A percentile compares a stretch with the other conserved stretches of the same genome.
These are phyloP conservation scores for Coboldia fuscipes DNA, from an alignment of 1,140 invertebrate species.

Conservation along the genomic window DNA sequence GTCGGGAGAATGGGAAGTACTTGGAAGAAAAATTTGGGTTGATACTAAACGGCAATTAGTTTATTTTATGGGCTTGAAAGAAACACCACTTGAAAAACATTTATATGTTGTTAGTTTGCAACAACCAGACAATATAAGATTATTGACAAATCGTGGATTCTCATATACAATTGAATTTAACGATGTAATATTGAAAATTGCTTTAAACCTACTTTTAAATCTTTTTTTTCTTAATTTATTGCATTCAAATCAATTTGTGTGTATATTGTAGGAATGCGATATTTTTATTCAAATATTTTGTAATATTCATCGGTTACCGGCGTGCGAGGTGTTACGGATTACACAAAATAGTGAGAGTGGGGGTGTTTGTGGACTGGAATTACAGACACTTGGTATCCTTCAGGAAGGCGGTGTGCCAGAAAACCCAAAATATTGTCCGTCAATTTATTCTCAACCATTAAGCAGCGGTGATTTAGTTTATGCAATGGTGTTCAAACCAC, in stretches of 20 bases:
- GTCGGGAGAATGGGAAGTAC: slow-evolving; percentile 62
- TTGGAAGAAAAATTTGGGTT: slow-evolving; percentile 56
- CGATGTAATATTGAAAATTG: slow-evolving; percentile 24
- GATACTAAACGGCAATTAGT: slow-evolving; percentile 45
- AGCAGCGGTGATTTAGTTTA: slow-evolving; percentile 55
- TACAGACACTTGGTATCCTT: slow-evolving; percentile 44
- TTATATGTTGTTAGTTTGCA: slow-evolving; percentile 56
- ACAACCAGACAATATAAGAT: slow-evolving; percentile 37
- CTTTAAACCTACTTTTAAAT: neutral
- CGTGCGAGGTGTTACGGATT: slow-evolving; percentile 60
- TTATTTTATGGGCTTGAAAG: slow-evolving; percentile 60
- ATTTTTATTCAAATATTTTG: slow-evolving; percentile 78
- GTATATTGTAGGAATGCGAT: slow-evolving; percentile 42
- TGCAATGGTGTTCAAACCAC: slow-evolving; percentile 82
- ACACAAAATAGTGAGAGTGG: slow-evolving; percentile 24
- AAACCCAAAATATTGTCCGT: slow-evolving; percentile 34
- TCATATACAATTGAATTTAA: slow-evolving; percentile 65
- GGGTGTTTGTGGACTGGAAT: slow-evolving; percentile 34
- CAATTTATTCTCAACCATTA: slow-evolving; percentile 49
- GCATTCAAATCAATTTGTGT: neutral
- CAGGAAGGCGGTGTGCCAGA: slow-evolving; percentile 37
- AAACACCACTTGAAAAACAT: slow-evolving; percentile 63
- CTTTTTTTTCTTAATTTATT: neutral
- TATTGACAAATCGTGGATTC: slow-evolving; percentile 51
- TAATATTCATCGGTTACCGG: slow-evolving; percentile 59